Evolutionary conservation across 2,113 vertebrate genomes (phyloP).

Genomic region (Megaleporinus macrocephalus): DNA sequence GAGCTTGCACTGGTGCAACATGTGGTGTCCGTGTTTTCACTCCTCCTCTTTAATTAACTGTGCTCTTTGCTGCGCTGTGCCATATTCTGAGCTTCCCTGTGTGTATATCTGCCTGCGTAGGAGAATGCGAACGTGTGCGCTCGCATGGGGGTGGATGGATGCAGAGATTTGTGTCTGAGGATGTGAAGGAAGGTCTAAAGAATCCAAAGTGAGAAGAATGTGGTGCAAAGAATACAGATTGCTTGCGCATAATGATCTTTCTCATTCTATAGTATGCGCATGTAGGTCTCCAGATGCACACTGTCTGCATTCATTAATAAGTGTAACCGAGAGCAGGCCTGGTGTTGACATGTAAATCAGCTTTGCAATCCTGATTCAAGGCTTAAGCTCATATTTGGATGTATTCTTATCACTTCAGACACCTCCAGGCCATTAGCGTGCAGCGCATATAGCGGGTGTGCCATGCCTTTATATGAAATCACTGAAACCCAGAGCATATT

Average conservation of each 20-base stretch:
- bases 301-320: not conserved
- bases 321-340: not conserved
- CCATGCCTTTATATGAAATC: constrained; percentile 42
- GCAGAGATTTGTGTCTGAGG: constrained; percentile 24
- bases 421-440: not conserved
- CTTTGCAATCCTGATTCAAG: not conserved
- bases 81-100: not conserved
- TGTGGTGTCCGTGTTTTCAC: constrained; percentile 29
- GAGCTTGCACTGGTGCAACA: not conserved
- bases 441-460: constrained; percentile 23
- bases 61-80: too few relatives aligned
- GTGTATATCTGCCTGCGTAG: constrained; percentile 1
- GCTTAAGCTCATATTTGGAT: not conserved
- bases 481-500: constrained; percentile 40
- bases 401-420: not conserved
- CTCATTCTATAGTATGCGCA: not conserved
- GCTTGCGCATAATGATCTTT: not conserved
- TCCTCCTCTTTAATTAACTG: too few relatives aligned
- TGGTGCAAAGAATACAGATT: not conserved
- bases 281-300: not conserved
- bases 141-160: constrained; percentile 1
- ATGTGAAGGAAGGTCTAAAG: constrained; percentile 14
- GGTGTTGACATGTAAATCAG: not conserved
- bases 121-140: not conserved
- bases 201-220: not conserved